phyloP scores from a whole-genome alignment of 1,140 invertebrate genomes.

The Dreissena polymorpha region DNA sequence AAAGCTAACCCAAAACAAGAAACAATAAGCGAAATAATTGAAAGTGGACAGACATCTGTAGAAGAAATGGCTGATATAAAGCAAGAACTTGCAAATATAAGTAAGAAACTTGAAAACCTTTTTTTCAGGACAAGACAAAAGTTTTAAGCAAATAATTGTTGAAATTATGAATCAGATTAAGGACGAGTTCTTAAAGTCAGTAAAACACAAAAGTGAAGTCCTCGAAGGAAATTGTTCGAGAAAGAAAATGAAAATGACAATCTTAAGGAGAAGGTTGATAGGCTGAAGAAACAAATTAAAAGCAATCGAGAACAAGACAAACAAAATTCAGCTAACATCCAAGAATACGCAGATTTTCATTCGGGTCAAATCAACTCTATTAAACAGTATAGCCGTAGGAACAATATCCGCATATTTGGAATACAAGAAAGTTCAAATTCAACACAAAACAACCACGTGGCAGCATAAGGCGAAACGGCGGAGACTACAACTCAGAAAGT shows the following conservation, averaged over 20 bases:
- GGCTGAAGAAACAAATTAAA: neutral
- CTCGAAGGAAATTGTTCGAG: constrained; percentile 46
- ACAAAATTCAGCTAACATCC: neutral
- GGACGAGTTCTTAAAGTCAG: neutral
- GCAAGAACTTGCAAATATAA: too few species aligned
- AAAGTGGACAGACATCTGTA: too few species aligned
- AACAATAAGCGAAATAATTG: too few species aligned
- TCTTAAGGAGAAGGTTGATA: neutral
- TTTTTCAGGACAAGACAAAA: neutral
- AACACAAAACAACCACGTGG: neutral
- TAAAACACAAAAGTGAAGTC: neutral
- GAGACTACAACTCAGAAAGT: neutral
- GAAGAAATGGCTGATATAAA: too few species aligned
- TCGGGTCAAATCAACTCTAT: neutral
- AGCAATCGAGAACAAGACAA: neutral
- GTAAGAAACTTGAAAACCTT: constrained; percentile 1
- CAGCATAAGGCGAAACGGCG: neutral
- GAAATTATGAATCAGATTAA: neutral
- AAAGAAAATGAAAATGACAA: constrained; percentile 6
- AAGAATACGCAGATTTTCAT: neutral
- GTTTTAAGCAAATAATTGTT: neutral
- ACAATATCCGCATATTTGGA: neutral
- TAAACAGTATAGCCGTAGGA: constrained; percentile 1
- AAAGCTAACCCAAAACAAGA: too few species aligned
- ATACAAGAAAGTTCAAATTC: neutral